A percentile compares a stretch with the other conserved stretches of the same genome.
phyloP scores from a whole-genome alignment of 1,140 invertebrate species.

The Dendroctonus ponderosae region DNA sequence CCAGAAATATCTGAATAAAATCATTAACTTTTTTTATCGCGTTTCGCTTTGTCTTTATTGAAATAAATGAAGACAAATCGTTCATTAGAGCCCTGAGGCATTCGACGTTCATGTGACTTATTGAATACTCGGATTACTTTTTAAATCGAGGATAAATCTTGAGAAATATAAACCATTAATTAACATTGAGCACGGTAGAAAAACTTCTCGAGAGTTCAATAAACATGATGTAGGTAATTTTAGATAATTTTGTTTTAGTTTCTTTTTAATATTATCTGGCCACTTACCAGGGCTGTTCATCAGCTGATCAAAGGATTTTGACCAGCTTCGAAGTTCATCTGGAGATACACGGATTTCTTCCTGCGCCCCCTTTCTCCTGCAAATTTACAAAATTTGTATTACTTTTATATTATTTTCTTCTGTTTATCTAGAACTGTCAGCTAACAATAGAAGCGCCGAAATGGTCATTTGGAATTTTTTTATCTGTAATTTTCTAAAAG shows the following conservation, averaged over 20 bases:
- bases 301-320: constrained; percentile 92
- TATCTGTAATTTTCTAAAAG: background rate
- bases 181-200: too few species aligned
- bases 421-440: too few species aligned
- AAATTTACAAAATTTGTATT: background rate
- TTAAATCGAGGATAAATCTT: background rate
- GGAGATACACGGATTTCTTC: constrained; percentile 52
- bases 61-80: constrained; percentile 1
- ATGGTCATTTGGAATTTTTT: background rate
- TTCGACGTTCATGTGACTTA: constrained; percentile 23
- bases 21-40: background rate
- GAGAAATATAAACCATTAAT: too few species aligned
- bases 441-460: too few species aligned
- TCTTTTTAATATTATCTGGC: background rate
- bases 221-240: background rate
- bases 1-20: background rate
- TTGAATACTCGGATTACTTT: background rate
- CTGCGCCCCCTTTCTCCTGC: background rate
- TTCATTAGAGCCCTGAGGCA: background rate
- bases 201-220: too few species aligned
- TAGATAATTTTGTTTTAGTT: background rate
- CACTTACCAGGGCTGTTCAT: constrained; percentile 82
- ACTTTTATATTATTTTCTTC: background rate
- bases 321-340: constrained; percentile 93
- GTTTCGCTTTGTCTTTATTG: background rate